Conservation (phyloP, 2,888 invertebrate genomes). For the Microctonus brassicae region DNA sequence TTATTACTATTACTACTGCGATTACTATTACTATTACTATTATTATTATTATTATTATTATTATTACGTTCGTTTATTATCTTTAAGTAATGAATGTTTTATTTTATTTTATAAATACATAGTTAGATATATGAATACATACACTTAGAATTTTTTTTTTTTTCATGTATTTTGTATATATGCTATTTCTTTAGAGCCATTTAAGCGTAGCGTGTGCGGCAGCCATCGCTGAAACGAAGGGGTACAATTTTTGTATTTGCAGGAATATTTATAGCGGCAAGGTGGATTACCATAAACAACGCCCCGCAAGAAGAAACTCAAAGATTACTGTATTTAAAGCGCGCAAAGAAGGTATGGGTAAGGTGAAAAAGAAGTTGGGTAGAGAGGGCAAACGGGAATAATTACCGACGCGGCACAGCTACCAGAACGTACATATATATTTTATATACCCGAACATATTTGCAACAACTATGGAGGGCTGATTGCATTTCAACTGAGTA, state of each 20-base stretch:
- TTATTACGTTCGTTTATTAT: too few species aligned
- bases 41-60: neutral
- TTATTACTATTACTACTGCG: too few species aligned
- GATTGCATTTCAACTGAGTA: conserved; percentile 24
- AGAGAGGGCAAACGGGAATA: conserved; percentile 55
- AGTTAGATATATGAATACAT: neutral
- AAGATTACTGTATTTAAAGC: conserved; percentile 65
- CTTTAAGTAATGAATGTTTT: neutral
- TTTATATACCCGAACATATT: neutral
- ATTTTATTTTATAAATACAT: neutral
- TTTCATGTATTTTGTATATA: neutral
- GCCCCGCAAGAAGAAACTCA: conserved; percentile 57
- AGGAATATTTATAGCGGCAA: conserved; percentile 64
- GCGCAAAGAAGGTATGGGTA: conserved; percentile 43
- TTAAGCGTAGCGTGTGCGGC: conserved; percentile 56
- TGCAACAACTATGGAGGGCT: conserved; percentile 17
- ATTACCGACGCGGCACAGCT: conserved; percentile 56
- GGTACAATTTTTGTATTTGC: conserved; percentile 67
- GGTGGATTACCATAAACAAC: conserved; percentile 67
- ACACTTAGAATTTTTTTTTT: neutral
- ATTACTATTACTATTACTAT: neutral
- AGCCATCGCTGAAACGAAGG: conserved; percentile 56
- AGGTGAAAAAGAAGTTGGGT: conserved; percentile 46
- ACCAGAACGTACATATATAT: conserved; percentile 39
- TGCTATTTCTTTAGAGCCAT: neutral